Conservation (phyloP, 2,797 vertebrate species). For the Urocyon cinereoargenteus region DNA sequence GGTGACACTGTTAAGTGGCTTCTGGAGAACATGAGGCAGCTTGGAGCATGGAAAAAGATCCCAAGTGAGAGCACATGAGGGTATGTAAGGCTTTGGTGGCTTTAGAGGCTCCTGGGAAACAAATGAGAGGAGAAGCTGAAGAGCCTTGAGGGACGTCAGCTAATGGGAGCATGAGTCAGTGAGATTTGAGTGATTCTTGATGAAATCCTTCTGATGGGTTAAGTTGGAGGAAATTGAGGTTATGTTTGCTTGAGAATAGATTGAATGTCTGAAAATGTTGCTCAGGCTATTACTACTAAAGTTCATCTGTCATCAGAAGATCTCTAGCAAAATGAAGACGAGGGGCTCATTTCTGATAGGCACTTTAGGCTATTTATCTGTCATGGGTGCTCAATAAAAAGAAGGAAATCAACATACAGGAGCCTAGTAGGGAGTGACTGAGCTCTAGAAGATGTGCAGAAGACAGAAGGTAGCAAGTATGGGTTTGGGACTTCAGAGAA, state of each 20-base stretch:
- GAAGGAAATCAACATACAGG: neutral
- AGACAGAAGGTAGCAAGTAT: neutral
- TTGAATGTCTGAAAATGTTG: neutral
- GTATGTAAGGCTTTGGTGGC: no score
- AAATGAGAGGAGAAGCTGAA: neutral
- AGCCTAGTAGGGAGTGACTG: neutral
- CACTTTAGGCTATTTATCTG: neutral
- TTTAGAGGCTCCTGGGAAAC: neutral
- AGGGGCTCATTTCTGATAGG: neutral
- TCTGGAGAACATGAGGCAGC: neutral
- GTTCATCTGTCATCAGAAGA: neutral
- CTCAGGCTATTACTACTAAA: neutral
- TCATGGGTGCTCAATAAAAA: neutral
- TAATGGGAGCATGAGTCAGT: neutral
- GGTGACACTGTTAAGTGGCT: neutral
- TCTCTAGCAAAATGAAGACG: neutral
- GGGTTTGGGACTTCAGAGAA: constrained; percentile 21
- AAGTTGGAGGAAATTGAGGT: neutral
- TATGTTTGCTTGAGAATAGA: neutral
- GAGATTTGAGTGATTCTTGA: neutral
- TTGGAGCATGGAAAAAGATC: neutral
- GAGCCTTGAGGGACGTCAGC: neutral
- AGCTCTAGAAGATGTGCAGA: neutral
- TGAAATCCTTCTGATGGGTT: neutral
- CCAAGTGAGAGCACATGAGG: neutral